Conservation (phyloP, 1,140 invertebrate species). For the Oryzaephilus surinamensis region DNA sequence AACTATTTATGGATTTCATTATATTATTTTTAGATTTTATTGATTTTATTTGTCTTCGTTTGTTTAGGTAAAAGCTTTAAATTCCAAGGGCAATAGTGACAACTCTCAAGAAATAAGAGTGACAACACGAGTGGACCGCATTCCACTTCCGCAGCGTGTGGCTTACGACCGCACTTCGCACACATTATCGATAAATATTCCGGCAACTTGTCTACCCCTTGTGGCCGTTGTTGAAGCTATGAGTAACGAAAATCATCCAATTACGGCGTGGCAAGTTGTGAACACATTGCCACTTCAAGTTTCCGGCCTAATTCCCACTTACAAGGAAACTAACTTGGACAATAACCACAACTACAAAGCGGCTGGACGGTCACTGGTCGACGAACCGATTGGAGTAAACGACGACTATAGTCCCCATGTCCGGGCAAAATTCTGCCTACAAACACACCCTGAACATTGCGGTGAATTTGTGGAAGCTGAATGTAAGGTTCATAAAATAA, state of each 20-base stretch:
- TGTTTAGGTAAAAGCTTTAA: constrained; percentile 77
- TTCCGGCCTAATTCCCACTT: constrained; percentile 53
- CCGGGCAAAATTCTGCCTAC: constrained; percentile 65
- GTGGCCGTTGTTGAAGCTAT: constrained; percentile 60
- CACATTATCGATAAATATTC: constrained; percentile 64
- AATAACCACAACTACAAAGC: constrained; percentile 33
- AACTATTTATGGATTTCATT: no score
- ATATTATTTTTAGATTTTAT: no score
- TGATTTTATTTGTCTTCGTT: no score
- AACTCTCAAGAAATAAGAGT: constrained; percentile 71
- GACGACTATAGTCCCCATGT: constrained; percentile 55
- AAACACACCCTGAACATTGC: constrained; percentile 65
- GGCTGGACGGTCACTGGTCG: constrained; percentile 39
- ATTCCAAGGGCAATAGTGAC: constrained; percentile 72
- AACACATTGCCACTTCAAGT: constrained; percentile 57
- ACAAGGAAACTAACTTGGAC: constrained; percentile 55
- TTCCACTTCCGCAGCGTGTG: constrained; percentile 67
- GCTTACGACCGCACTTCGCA: constrained; percentile 68
- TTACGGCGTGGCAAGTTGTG: constrained; percentile 57
- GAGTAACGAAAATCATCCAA: constrained; percentile 43
- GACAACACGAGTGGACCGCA: constrained; percentile 72
- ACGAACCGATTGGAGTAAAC: constrained; percentile 40
- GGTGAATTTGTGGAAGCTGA: constrained; percentile 72
- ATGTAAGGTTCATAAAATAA: constrained; percentile 47
- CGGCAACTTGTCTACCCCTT: constrained; percentile 59